Percentiles rank a stretch among this genome's conserved stretches.
Conservation (phyloP, 2,888 invertebrate genomes). For the Xanthorhoe designata region DNA sequence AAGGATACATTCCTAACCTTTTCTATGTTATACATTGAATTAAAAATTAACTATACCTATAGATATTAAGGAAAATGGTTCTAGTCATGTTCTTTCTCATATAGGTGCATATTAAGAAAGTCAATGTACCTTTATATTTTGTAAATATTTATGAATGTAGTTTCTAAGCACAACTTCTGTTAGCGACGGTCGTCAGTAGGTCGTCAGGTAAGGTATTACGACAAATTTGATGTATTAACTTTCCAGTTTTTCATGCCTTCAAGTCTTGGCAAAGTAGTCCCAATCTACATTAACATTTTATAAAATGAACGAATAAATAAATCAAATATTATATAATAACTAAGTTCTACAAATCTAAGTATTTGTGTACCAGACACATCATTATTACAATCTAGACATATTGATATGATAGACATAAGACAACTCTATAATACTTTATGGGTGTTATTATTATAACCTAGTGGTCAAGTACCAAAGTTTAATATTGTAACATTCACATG, state of each 20-base stretch:
- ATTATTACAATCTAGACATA: conserved; percentile 35
- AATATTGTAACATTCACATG: conserved; percentile 9
- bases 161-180: neutral
- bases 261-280: conserved; percentile 10
- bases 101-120: neutral
- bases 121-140: neutral
- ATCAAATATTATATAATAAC: conserved; percentile 24
- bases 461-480: conserved; percentile 1
- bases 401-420: conserved; percentile 38
- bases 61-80: neutral
- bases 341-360: conserved; percentile 40
- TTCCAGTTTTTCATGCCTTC: conserved; percentile 7
- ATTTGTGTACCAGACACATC: conserved; percentile 65
- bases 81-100: neutral
- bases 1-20: neutral
- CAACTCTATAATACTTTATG: conserved; percentile 6
- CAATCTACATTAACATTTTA: conserved; percentile 12
- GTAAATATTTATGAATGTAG: neutral
- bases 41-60: neutral
- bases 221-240: neutral
- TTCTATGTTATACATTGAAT: neutral
- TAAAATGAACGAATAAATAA: conserved; percentile 25
- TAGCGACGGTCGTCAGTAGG: neutral
- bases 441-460: neutral
- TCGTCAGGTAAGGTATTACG: neutral